Evolutionary conservation across 2,113 vertebrate species (phyloP).

Genomic region (Synodontis membranacea): DNA sequence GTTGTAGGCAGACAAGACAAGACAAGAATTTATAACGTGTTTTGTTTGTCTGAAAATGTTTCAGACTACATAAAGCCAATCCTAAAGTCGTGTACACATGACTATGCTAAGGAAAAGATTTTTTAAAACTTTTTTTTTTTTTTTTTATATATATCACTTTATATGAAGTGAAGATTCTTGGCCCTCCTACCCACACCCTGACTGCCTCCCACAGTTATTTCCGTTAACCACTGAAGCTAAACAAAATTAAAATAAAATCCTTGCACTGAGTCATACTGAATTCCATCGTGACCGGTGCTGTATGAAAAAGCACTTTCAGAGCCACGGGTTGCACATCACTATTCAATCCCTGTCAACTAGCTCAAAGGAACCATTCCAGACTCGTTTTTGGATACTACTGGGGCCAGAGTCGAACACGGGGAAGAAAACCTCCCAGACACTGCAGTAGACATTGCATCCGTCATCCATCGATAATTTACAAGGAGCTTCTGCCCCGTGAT

Average conservation of each 20-base stretch:
- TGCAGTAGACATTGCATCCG: background rate
- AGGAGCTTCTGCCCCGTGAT: background rate
- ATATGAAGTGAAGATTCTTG: background rate
- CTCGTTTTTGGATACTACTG: background rate
- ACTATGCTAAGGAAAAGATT: background rate
- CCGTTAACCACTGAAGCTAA: background rate
- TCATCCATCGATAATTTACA: background rate
- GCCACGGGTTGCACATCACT: background rate
- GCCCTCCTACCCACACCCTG: background rate
- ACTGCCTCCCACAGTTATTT: background rate
- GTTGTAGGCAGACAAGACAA: background rate
- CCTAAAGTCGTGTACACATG: background rate
- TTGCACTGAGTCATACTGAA: background rate
- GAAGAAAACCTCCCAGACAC: background rate
- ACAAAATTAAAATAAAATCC: background rate
- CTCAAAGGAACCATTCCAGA: slow-evolving; percentile 1
- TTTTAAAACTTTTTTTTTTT: background rate
- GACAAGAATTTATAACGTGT: background rate
- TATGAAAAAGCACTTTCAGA: background rate
- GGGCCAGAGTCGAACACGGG: background rate
- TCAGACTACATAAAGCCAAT: background rate
- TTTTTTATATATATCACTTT: background rate
- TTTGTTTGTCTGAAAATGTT: background rate
- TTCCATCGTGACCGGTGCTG: background rate
- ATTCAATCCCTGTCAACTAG: background rate